phyloP scores from a whole-genome alignment of 2,113 vertebrate species.

The Oreochromis spilurus region DNA sequence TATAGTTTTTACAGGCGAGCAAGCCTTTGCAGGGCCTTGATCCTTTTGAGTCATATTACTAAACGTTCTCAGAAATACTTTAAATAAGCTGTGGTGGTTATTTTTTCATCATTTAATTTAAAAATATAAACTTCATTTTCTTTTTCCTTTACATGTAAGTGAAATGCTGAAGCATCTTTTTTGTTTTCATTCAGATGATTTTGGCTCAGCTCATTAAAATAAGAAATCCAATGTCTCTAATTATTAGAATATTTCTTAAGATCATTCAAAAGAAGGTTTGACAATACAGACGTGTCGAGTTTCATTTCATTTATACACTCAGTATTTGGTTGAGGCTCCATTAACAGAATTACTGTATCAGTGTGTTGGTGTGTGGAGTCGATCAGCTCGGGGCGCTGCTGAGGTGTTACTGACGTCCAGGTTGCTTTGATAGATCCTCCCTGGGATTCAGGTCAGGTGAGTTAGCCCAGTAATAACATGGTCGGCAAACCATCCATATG shows the following conservation, averaged over 20 bases:
- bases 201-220: rapidly evolving
- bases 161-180: neutral
- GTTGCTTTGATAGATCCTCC: neutral
- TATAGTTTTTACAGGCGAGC: rapidly evolving
- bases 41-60: rapidly evolving
- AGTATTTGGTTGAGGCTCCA: neutral
- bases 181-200: neutral
- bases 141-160: neutral
- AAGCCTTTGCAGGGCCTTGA: rapidly evolving
- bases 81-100: neutral
- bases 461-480: neutral
- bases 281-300: rapidly evolving
- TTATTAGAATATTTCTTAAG: neutral
- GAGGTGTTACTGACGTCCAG: neutral
- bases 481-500: neutral
- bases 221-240: neutral
- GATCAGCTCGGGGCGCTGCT: neutral
- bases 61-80: rapidly evolving
- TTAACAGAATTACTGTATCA: neutral
- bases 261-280: neutral
- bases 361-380: neutral
- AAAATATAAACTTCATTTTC: neutral
- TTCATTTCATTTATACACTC: neutral
- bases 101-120: neutral
- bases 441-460: rapidly evolving